Conservation (phyloP, 92 coral and sea anemone species). For the Bergia sp. region DNA sequence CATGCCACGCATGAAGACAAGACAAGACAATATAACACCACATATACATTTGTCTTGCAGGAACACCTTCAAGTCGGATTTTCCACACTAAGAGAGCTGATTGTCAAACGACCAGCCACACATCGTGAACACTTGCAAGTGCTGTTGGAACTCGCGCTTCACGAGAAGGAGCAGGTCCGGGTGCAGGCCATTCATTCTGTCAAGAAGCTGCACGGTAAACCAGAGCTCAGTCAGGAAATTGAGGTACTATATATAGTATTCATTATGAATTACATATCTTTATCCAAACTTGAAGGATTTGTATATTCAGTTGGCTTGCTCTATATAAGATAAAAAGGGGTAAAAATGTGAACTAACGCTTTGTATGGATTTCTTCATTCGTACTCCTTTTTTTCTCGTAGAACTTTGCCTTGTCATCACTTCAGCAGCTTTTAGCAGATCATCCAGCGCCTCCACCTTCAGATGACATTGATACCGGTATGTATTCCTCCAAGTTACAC, state of each 20-base stretch:
- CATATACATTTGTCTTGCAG: slow-evolving; percentile 33
- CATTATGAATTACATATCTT: background rate
- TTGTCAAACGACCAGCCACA: slow-evolving; percentile 92
- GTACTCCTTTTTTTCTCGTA: slow-evolving; percentile 5
- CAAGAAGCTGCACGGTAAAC: slow-evolving; percentile 86
- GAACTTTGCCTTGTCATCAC: slow-evolving; percentile 58
- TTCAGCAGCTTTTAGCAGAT: slow-evolving; percentile 65
- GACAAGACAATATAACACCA: too few species aligned
- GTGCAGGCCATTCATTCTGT: slow-evolving; percentile 99
- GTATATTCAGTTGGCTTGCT: too few species aligned
- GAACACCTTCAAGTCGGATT: slow-evolving; percentile 96
- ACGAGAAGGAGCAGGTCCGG: slow-evolving; percentile 89
- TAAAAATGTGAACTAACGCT: background rate
- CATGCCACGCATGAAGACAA: too few species aligned
- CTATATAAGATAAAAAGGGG: background rate
- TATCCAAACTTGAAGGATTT: background rate
- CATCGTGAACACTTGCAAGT: slow-evolving; percentile 81
- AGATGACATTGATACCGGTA: slow-evolving; percentile 63
- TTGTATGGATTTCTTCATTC: background rate
- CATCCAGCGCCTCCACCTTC: slow-evolving; percentile 59
- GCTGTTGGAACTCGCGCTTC: slow-evolving; percentile 85
- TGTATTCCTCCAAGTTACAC: background rate
- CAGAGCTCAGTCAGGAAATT: slow-evolving; percentile 82
- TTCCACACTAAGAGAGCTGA: slow-evolving; percentile 86
- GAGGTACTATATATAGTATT: slow-evolving; percentile 64